phyloP scores from a whole-genome alignment of 1,140 invertebrate genomes.

The Nylanderia fulva region DNA sequence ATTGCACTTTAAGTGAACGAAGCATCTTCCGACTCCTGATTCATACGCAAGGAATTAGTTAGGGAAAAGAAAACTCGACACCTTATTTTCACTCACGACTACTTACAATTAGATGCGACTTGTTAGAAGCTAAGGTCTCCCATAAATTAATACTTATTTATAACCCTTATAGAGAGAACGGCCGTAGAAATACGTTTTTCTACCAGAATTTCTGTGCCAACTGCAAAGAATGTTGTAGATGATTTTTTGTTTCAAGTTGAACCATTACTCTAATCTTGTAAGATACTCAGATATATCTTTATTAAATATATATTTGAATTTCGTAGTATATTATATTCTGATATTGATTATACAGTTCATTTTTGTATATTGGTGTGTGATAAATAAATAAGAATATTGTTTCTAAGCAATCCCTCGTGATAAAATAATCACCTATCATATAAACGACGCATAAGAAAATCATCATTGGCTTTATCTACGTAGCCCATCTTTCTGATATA shows the following conservation, averaged over 20 bases:
- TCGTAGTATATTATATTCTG: slow-evolving; percentile 86
- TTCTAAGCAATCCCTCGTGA: slow-evolving; percentile 81
- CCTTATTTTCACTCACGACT: slow-evolving; percentile 78
- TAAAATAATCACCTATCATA: slow-evolving; percentile 18
- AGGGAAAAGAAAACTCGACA: slow-evolving; percentile 60
- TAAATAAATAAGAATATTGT: slow-evolving; percentile 87
- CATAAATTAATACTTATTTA: slow-evolving; percentile 84
- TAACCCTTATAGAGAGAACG: slow-evolving; percentile 80
- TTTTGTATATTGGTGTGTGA: slow-evolving; percentile 87
- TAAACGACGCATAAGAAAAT: background rate
- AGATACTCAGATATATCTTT: slow-evolving; percentile 86
- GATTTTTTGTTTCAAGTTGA: slow-evolving; percentile 83
- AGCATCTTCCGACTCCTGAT: slow-evolving; percentile 32
- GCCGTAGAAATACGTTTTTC: slow-evolving; percentile 83
- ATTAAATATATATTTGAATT: slow-evolving; percentile 85
- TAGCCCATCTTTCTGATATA: background rate
- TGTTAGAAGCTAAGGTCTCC: slow-evolving; percentile 79
- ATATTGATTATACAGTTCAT: slow-evolving; percentile 86
- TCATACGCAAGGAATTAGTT: slow-evolving; percentile 60
- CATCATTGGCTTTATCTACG: background rate
- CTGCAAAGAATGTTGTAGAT: slow-evolving; percentile 85
- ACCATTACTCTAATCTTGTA: slow-evolving; percentile 86
- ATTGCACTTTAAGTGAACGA: slow-evolving; percentile 37
- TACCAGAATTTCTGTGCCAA: slow-evolving; percentile 86
- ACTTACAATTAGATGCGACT: slow-evolving; percentile 79